phyloP scores from a whole-genome alignment of 2,888 invertebrate species.

The Drosophila mettleri region DNA sequence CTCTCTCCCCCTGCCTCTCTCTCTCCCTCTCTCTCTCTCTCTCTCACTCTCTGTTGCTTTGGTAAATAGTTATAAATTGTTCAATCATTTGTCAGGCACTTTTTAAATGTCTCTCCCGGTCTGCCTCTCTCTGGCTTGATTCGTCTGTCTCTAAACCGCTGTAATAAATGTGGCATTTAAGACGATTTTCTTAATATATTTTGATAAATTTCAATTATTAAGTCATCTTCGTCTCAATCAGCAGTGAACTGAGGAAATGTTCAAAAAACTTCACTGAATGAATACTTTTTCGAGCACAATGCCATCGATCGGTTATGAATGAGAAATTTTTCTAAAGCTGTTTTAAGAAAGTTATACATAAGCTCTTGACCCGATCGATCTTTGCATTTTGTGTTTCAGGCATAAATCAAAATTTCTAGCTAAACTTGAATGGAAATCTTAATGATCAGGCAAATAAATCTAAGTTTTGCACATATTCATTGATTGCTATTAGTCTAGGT shows the following conservation, averaged over 20 bases:
- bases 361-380: background rate
- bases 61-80: slow-evolving; percentile 50
- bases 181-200: slow-evolving; percentile 66
- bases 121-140: slow-evolving; percentile 32
- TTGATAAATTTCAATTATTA: slow-evolving; percentile 74
- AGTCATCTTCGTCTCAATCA: slow-evolving; percentile 48
- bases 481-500: background rate
- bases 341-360: slow-evolving; percentile 32
- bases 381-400: no score
- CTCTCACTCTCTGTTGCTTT: slow-evolving; percentile 8
- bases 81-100: slow-evolving; percentile 60
- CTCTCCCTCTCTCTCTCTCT: no score
- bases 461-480: background rate
- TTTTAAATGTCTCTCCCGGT: slow-evolving; percentile 51
- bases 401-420: background rate
- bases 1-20: no score
- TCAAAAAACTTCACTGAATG: slow-evolving; percentile 38
- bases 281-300: slow-evolving; percentile 27
- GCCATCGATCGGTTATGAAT: slow-evolving; percentile 43
- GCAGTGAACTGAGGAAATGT: background rate
- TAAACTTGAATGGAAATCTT: no score
- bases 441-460: background rate
- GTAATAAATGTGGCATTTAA: slow-evolving; percentile 71
- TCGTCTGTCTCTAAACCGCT: slow-evolving; percentile 41
- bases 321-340: slow-evolving; percentile 17